Conservation (phyloP, 2,113 vertebrate species). For the Neotoma lepida region DNA sequence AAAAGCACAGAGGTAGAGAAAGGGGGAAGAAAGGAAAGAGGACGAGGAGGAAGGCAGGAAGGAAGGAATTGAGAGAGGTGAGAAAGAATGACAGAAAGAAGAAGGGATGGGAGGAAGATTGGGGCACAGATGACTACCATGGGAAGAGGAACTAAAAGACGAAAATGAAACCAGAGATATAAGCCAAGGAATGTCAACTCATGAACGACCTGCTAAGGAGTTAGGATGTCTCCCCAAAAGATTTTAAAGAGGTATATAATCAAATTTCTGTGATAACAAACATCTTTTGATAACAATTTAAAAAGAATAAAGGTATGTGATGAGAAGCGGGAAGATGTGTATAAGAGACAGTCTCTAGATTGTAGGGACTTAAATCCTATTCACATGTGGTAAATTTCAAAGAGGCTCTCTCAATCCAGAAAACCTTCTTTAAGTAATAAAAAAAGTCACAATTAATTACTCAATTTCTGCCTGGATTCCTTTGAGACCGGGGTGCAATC, state of each 20-base stretch:
- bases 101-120: background rate
- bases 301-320: background rate
- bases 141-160: rapidly evolving
- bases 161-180: background rate
- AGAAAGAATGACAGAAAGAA: rapidly evolving
- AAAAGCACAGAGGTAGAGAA: background rate
- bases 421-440: background rate
- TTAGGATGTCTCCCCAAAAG: background rate
- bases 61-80: background rate
- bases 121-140: background rate
- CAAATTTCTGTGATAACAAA: background rate
- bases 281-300: background rate
- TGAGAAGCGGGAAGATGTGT: background rate
- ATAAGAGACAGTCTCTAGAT: too few species aligned
- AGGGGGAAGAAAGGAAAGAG: background rate
- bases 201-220: background rate
- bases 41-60: background rate
- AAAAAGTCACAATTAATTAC: background rate
- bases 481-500: background rate
- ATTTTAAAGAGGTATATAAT: background rate
- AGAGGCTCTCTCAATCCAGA: too few species aligned
- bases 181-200: background rate
- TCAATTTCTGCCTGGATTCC: background rate
- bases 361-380: too few species aligned
- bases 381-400: too few species aligned